These are phyloP conservation scores for Didymodactylos carnosus DNA, from an alignment of 2,888 invertebrate species.

Conservation along the genomic window DNA sequence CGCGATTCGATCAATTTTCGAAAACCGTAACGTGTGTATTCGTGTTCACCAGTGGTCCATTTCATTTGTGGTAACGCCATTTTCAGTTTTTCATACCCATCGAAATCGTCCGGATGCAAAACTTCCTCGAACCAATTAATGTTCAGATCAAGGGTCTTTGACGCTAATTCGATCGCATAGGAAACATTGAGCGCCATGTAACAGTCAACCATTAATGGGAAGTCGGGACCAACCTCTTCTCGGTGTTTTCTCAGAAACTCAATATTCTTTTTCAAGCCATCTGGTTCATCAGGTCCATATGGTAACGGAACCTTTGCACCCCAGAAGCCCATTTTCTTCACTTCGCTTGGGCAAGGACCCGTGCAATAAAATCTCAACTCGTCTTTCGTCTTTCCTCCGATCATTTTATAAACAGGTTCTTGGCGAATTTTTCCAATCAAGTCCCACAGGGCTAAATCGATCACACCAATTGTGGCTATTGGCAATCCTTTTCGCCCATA, in stretches of 20 bases:
- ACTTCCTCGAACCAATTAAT: constrained; percentile 31
- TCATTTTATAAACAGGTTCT: constrained; percentile 27
- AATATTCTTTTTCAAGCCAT: constrained; percentile 25
- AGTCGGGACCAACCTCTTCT: constrained; percentile 26
- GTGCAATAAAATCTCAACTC: constrained; percentile 27
- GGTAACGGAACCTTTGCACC: constrained; percentile 26
- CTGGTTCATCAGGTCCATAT: constrained; percentile 26
- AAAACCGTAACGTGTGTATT: constrained; percentile 28
- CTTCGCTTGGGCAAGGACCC: constrained; percentile 25
- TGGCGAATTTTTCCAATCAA: constrained; percentile 24
- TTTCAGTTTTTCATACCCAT: constrained; percentile 19
- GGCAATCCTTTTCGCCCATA: constrained; percentile 28
- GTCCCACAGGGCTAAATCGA: constrained; percentile 29
- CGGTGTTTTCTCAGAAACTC: constrained; percentile 24
- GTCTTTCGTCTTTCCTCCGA: constrained; percentile 28
- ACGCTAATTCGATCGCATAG: constrained; percentile 23
- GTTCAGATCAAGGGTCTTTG: constrained; percentile 23
- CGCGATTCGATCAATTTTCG: constrained; percentile 23
- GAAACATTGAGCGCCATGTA: constrained; percentile 27
- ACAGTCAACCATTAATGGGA: constrained; percentile 27
- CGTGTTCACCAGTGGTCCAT: constrained; percentile 28
- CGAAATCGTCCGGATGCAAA: constrained; percentile 27
- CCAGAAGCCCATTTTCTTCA: constrained; percentile 26
- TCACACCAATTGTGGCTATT: constrained; percentile 27
- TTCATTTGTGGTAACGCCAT: constrained; percentile 22